phyloP scores from a whole-genome alignment of 2,113 vertebrate genomes.

The Tyto alba region DNA sequence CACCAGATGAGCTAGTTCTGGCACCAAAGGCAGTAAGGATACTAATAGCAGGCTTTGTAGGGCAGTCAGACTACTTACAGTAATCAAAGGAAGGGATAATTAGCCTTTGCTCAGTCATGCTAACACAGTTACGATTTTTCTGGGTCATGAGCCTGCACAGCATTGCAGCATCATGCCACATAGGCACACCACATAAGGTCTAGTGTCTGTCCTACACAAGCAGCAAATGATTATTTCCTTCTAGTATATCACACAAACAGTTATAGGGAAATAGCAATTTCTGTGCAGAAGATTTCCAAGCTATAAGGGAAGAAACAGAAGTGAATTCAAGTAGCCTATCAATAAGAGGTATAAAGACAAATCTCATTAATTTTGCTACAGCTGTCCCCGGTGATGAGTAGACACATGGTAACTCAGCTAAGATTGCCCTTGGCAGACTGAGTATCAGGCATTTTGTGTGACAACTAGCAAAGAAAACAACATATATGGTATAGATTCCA shows the following conservation, averaged over 20 bases:
- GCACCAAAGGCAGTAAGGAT: background rate
- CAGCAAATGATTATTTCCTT: background rate
- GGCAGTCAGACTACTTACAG: background rate
- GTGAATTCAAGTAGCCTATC: background rate
- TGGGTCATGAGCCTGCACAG: background rate
- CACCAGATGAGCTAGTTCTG: background rate
- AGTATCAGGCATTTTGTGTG: background rate
- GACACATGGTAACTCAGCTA: background rate
- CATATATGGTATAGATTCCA: background rate
- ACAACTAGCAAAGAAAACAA: background rate
- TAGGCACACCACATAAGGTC: background rate
- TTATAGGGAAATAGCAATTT: background rate
- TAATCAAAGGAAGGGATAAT: constrained; percentile 24
- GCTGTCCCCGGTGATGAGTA: background rate
- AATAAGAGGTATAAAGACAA: background rate
- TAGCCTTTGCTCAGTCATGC: constrained; percentile 7
- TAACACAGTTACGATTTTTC: background rate
- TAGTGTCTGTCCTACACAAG: background rate
- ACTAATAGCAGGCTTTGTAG: background rate
- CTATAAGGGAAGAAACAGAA: background rate
- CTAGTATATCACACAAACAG: background rate
- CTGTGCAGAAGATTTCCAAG: background rate
- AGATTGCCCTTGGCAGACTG: background rate
- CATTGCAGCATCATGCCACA: background rate
- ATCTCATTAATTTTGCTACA: background rate